These are phyloP conservation scores for Gopherus evgoodei DNA, from an alignment of 2,113 vertebrate species.

Conservation along the genomic window DNA sequence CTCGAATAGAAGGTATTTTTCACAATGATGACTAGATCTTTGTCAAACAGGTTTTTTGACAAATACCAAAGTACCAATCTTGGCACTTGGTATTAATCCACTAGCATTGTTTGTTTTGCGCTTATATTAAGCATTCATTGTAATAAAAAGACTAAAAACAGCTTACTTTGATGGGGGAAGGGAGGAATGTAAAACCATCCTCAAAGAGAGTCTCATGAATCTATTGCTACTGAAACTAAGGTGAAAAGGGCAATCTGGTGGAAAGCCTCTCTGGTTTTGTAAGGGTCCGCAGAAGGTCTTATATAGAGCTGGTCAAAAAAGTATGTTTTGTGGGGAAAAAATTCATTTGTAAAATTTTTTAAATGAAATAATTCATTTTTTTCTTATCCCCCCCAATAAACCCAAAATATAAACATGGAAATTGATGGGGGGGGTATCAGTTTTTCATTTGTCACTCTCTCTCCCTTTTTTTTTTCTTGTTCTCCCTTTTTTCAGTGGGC, in stretches of 20 bases:
- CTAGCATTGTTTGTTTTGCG: slow-evolving; percentile 32
- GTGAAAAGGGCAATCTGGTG: neutral
- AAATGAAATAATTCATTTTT: neutral
- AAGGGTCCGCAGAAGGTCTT: neutral
- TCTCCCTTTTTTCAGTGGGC: neutral
- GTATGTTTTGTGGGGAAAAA: neutral
- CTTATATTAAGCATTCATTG: neutral
- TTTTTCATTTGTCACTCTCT: neutral
- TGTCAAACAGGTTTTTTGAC: slow-evolving; percentile 48
- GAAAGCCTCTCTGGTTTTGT: neutral
- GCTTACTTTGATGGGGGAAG: neutral
- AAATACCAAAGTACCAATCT: no score
- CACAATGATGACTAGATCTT: slow-evolving; percentile 1
- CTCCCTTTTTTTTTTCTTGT: neutral
- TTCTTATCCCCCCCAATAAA: neutral
- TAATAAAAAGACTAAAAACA: neutral
- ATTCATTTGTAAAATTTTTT: neutral
- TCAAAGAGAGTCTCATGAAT: neutral
- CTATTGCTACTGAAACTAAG: neutral
- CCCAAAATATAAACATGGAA: neutral
- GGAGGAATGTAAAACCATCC: neutral
- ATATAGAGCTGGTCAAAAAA: neutral
- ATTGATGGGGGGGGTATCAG: rapidly evolving
- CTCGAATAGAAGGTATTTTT: neutral
- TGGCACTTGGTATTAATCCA: slow-evolving; percentile 17